Conservation (phyloP, 2,113 vertebrate species). For the Catharus fuscescens region DNA sequence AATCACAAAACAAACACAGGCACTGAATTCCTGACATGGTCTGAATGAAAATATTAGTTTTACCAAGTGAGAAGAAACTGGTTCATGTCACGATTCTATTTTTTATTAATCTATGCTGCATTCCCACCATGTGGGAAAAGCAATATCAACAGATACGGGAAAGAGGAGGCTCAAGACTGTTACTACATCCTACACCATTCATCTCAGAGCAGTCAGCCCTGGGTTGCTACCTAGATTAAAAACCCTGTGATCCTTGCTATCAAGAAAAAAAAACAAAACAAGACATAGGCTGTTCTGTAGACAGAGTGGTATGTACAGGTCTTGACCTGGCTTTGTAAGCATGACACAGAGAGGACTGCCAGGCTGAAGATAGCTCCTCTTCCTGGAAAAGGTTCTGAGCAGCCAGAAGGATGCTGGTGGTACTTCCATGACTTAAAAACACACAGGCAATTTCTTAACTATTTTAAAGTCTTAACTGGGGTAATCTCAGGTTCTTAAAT, state of each 20-base stretch:
- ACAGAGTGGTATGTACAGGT: not conserved
- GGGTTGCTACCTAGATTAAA: not conserved
- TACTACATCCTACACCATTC: not conserved
- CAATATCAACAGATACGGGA: not conserved
- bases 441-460: not conserved
- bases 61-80: not conserved
- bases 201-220: not conserved
- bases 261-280: not conserved
- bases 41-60: not conserved
- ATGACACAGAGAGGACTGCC: not conserved
- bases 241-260: not conserved
- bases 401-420: not conserved
- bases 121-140: not conserved
- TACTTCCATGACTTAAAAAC: not conserved
- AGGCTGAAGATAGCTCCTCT: not conserved
- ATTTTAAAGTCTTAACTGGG: not conserved
- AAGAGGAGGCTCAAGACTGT: not conserved
- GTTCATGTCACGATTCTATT: not conserved
- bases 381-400: not conserved
- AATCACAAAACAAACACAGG: not conserved
- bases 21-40: not conserved
- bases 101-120: not conserved
- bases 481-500: not conserved
- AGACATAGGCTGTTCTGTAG: not conserved
- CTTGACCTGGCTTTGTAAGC: not conserved